Conservation (phyloP, 1,140 invertebrate species). For the Globodera ellingtonae region DNA sequence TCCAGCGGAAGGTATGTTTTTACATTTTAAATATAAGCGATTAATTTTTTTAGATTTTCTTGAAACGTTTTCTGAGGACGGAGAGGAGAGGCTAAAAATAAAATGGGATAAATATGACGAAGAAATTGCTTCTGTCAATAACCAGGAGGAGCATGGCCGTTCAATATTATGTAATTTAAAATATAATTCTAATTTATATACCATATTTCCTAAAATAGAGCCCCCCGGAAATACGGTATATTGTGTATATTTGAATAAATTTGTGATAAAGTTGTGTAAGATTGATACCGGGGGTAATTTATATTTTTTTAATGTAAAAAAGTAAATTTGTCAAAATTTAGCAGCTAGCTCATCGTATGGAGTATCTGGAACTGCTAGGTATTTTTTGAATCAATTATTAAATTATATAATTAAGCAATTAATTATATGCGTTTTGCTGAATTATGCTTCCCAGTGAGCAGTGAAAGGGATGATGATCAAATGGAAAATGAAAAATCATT, state of each 20-base stretch:
- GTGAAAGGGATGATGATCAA: not conserved
- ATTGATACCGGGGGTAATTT: too few relatives aligned
- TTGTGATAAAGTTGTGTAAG: too few relatives aligned
- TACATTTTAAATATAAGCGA: too few relatives aligned
- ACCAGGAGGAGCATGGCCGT: not conserved
- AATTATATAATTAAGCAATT: not conserved
- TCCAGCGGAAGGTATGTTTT: not conserved
- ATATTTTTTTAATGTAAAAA: too few relatives aligned
- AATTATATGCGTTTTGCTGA: not conserved
- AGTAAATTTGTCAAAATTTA: not conserved
- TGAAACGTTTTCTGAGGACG: not conserved
- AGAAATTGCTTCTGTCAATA: not conserved
- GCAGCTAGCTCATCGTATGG: not conserved
- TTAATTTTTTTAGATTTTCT: not conserved
- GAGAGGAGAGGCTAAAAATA: not conserved
- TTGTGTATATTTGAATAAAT: too few relatives aligned
- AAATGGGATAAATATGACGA: not conserved
- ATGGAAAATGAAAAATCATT: not conserved
- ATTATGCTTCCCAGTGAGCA: not conserved
- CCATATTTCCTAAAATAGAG: not conserved
- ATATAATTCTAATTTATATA: not conserved
- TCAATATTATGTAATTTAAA: not conserved
- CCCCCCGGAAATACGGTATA: too few relatives aligned
- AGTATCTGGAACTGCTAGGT: not conserved
- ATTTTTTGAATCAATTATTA: not conserved